These are phyloP conservation scores for Pipistrellus kuhlii DNA, from an alignment of 2,797 vertebrate species.

Conservation along the genomic window DNA sequence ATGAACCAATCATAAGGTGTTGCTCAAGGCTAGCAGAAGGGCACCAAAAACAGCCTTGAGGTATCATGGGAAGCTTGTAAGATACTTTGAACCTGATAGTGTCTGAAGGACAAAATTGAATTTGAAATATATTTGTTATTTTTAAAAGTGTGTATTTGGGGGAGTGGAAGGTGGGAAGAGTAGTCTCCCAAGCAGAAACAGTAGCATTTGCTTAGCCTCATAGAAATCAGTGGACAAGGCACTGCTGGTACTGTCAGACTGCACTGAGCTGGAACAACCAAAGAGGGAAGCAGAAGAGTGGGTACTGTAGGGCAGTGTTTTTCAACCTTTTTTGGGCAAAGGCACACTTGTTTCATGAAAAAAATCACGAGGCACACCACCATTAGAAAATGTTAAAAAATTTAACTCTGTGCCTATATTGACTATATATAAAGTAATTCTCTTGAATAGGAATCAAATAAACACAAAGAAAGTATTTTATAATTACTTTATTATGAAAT, in stretches of 20 bases:
- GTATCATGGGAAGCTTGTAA: background rate
- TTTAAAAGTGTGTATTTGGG: background rate
- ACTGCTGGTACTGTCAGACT: too few species aligned
- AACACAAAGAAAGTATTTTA: too few species aligned
- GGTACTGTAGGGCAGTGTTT: too few species aligned
- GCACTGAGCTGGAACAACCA: accelerated
- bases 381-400: too few species aligned
- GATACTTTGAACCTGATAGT: background rate
- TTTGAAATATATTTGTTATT: background rate
- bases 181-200: background rate
- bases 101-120: constrained; percentile 31
- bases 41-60: background rate
- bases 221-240: background rate
- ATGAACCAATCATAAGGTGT: background rate
- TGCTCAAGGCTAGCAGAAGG: background rate
- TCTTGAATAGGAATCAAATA: too few species aligned
- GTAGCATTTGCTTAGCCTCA: background rate
- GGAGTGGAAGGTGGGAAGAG: background rate
- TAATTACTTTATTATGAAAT: too few species aligned
- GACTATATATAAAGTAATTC: too few species aligned
- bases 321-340: too few species aligned
- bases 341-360: too few species aligned
- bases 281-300: background rate
- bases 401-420: too few species aligned
- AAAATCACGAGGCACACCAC: too few species aligned